Evolutionary conservation across 1,140 invertebrate genomes (phyloP), one percentile per base, ranked within the genome.

Genomic region (Musca domestica): DNA sequence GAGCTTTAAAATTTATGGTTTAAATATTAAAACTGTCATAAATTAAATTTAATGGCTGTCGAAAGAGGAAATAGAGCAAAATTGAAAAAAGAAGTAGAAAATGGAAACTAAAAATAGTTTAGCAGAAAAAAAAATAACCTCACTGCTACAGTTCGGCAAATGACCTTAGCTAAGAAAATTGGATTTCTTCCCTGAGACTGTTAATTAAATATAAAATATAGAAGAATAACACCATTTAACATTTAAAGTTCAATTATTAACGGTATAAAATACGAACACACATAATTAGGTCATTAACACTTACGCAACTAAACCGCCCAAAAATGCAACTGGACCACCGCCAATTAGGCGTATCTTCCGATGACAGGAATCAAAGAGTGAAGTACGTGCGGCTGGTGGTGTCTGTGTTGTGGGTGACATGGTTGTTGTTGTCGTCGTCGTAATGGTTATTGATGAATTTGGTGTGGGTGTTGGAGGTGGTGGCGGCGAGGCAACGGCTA

Each of bases 261-360:
- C 19, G 20, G 63, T 54, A 67, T 41, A 48, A 69, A 67, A n/a
- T 51, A 49, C n/a, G 27, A 19, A 56, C 52, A 67, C 41, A 30
- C 23, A n/a, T 51, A 64, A 64, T 14, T 66, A 14, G 47, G 23
- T 1, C 20, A 14, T 9, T 23, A 64, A 58, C 70, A 89, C 88
- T 89, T 85, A 90, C 88, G 88, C 87, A 74, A 90, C 88, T 74
- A 90, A 84, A 71, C 88, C 88, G 74, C 88, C 88, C 70, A 90
- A 83, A 78, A 87, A 87, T 71, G 86, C 86, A 71, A 87, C 86
- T 25, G 86, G 86, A 58, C 85, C 86, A 56, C 86, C 86, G 70
- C 86, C 85, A 71, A 88, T 86, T 72, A 89, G 84, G 68, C 88
- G 84, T 71, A 90, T 89, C 83, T 89, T 89, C 78, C 87, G 85